Evolutionary conservation across 2,888 invertebrate genomes (phyloP).

Genomic region (Cryptops parisi): DNA sequence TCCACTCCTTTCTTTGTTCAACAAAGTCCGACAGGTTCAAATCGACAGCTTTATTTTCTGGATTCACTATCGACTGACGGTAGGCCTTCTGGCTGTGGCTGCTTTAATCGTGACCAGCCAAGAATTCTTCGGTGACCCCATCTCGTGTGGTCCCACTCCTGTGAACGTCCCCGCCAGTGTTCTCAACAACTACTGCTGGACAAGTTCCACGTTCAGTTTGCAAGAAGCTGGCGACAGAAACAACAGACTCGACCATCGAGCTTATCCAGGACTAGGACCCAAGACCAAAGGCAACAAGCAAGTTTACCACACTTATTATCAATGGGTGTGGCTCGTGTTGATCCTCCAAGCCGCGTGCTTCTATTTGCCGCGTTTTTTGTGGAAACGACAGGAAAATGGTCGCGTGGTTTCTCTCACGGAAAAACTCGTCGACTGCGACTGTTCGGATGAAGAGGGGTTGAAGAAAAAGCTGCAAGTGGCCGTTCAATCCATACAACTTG

Average conservation of each 20-base stretch:
- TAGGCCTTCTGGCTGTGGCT: constrained; percentile 17
- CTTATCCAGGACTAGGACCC: constrained; percentile 7
- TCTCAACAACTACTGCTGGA: constrained; percentile 20
- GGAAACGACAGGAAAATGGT: constrained; percentile 16
- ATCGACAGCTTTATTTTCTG: constrained; percentile 21
- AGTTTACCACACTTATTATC: constrained; percentile 22
- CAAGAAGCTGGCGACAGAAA: not conserved
- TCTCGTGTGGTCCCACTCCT: constrained; percentile 1
- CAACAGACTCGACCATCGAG: constrained; percentile 25
- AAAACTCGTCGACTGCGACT: constrained; percentile 8
- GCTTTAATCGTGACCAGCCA: constrained; percentile 19
- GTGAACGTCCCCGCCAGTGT: not conserved
- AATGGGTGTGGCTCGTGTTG: constrained; percentile 23
- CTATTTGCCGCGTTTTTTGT: constrained; percentile 15
- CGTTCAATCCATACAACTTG: constrained; percentile 19
- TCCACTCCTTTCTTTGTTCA: too few species aligned
- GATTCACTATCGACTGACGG: constrained; percentile 21
- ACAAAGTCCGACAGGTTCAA: too few species aligned
- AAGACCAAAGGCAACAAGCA: not conserved
- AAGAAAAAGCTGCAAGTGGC: constrained; percentile 52
- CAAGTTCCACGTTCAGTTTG: not conserved
- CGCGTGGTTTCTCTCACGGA: constrained; percentile 53
- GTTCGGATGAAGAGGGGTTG: not conserved
- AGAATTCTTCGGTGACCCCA: constrained; percentile 18
- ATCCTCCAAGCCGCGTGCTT: constrained; percentile 37